Conservation (phyloP, 64 coral and sea anemone genomes). For the Orbicella faveolata region DNA sequence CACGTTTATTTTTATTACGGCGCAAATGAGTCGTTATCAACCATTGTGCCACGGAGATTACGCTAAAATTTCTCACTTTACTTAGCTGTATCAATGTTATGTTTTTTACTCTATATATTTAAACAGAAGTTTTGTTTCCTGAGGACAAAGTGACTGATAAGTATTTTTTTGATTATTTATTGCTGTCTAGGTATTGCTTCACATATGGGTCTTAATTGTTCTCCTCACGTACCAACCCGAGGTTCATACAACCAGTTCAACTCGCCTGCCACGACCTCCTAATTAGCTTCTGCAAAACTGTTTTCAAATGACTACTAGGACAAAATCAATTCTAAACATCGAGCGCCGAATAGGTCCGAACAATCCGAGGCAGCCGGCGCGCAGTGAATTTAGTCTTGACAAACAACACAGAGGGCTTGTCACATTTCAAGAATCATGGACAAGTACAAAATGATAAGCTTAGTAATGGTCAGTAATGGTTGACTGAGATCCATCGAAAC, state of each 20-base stretch:
- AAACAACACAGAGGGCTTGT: no score
- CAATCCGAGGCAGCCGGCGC: neutral
- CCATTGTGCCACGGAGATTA: no score
- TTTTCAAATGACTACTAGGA: neutral
- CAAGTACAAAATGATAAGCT: no score
- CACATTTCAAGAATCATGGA: no score
- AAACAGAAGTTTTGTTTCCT: neutral
- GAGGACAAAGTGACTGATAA: neutral
- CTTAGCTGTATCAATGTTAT: neutral
- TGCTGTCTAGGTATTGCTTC: slow-evolving; percentile 78
- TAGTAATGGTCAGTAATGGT: no score
- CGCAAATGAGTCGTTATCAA: no score
- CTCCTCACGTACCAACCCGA: slow-evolving; percentile 98
- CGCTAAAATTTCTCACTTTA: no score
- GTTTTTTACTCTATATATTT: neutral
- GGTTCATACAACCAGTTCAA: slow-evolving; percentile 70
- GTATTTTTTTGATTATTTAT: slow-evolving; percentile 3
- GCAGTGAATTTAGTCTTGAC: no score
- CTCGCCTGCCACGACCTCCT: slow-evolving; percentile 57
- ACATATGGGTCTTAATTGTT: slow-evolving; percentile 95
- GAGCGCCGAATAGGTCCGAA: neutral
- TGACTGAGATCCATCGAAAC: no score
- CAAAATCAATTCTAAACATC: neutral
- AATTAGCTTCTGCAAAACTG: neutral
- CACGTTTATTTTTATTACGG: no score